Percentiles rank a stretch among this genome's conserved stretches.
Conservation (phyloP, 2,888 invertebrate genomes). For the Platypus cylindrus region DNA sequence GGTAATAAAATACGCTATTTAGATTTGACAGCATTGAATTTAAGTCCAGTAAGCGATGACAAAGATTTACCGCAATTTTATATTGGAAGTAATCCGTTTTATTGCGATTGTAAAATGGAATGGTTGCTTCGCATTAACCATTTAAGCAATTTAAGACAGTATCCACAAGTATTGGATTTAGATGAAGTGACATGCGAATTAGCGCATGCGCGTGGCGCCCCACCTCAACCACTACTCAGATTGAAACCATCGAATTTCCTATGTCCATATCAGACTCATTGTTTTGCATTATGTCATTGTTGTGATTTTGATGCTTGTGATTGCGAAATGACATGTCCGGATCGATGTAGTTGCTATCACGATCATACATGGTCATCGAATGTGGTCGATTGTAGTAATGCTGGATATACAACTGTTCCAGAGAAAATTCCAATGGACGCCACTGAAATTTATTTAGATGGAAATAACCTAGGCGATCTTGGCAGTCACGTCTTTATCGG, state of each 20-base stretch:
- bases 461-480: slow-evolving; percentile 64
- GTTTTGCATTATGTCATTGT: slow-evolving; percentile 77
- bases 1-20: slow-evolving; percentile 60
- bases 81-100: slow-evolving; percentile 70
- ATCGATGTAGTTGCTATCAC: slow-evolving; percentile 76
- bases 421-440: slow-evolving; percentile 80
- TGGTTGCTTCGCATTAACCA: slow-evolving; percentile 73
- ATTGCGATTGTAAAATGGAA: slow-evolving; percentile 79
- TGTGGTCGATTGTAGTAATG: slow-evolving; percentile 70
- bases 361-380: slow-evolving; percentile 77
- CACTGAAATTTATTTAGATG: slow-evolving; percentile 75
- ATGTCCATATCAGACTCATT: slow-evolving; percentile 70
- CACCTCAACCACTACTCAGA: slow-evolving; percentile 52
- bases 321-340: slow-evolving; percentile 83
- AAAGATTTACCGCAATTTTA: slow-evolving; percentile 65
- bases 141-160: slow-evolving; percentile 55
- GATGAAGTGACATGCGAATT: slow-evolving; percentile 65
- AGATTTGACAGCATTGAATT: slow-evolving; percentile 57
- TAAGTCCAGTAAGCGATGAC: slow-evolving; percentile 51
- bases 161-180: slow-evolving; percentile 69
- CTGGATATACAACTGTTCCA: slow-evolving; percentile 61
- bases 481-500: slow-evolving; percentile 79
- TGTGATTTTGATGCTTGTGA: slow-evolving; percentile 86
- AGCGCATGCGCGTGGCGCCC: slow-evolving; percentile 49
- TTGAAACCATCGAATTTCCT: slow-evolving; percentile 65